Conservation (phyloP, 2,113 vertebrate genomes). For the Hippoglossus stenolepis region DNA sequence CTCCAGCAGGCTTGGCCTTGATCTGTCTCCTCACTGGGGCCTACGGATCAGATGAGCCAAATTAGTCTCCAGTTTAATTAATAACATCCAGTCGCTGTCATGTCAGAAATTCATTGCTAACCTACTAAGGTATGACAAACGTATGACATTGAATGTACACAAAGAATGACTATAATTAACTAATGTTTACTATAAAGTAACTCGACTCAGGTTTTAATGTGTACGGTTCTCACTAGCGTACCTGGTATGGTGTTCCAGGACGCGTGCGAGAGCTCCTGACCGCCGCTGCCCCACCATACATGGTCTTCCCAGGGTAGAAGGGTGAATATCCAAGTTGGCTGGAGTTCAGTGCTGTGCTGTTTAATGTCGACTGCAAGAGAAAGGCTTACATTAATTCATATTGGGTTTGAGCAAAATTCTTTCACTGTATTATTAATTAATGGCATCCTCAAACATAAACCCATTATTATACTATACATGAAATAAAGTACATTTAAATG, state of each 20-base stretch:
- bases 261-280: slow-evolving; percentile 81
- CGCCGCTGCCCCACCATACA: slow-evolving; percentile 93
- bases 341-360: slow-evolving; percentile 89
- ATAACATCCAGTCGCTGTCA: not conserved
- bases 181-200: not conserved
- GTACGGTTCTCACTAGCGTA: slow-evolving; percentile 52
- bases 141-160: not conserved
- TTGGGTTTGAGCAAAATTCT: too few species aligned
- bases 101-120: not conserved
- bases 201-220: not conserved
- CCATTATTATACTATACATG: not conserved
- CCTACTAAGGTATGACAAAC: not conserved
- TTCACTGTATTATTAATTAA: not conserved
- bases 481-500: too few species aligned
- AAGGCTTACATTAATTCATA: not conserved
- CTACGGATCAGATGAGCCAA: slow-evolving; percentile 73
- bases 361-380: slow-evolving; percentile 84
- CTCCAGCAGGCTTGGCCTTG: slow-evolving; percentile 91
- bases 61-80: slow-evolving; percentile 26
- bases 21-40: slow-evolving; percentile 92
- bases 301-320: slow-evolving; percentile 97
- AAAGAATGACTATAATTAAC: not conserved
- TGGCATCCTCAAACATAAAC: not conserved
- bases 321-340: slow-evolving; percentile 95
- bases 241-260: slow-evolving; percentile 89